phyloP scores from a whole-genome alignment of 2,797 vertebrate genomes.

The Lithobates pipiens region DNA sequence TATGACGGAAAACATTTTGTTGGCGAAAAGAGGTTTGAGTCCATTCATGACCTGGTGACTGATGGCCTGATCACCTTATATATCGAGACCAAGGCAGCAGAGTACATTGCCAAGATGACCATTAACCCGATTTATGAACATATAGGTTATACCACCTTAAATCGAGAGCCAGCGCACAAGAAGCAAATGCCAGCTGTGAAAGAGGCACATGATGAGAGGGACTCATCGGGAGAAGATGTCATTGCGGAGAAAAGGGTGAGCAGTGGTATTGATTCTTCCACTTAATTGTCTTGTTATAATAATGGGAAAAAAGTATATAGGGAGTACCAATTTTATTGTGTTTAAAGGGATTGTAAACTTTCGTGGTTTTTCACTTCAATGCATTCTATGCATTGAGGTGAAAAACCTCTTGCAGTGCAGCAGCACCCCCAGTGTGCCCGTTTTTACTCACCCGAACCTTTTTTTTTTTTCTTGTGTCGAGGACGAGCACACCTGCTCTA shows the following conservation, averaged over 20 bases:
- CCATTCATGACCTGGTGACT: constrained; percentile 91
- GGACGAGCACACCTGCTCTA: no score
- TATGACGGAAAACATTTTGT: constrained; percentile 99
- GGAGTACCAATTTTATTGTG: no score
- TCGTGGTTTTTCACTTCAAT: no score
- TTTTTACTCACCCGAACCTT: no score
- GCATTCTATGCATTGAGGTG: no score
- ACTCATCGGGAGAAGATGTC: constrained; percentile 81
- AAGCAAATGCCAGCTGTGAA: constrained; percentile 84
- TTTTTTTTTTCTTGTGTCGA: no score
- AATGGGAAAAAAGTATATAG: no score
- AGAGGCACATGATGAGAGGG: constrained; percentile 83
- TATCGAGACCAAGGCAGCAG: constrained; percentile 91
- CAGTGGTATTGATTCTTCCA: constrained; percentile 24
- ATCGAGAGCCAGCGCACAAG: constrained; percentile 91
- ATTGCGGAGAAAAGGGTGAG: constrained; percentile 93
- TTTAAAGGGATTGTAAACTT: no score
- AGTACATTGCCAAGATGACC: constrained; percentile 94
- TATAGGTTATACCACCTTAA: constrained; percentile 98
- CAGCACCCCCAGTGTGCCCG: no score
- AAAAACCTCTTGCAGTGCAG: no score
- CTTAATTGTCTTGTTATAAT: background rate
- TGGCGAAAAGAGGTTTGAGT: constrained; percentile 92
- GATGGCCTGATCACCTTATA: constrained; percentile 92
- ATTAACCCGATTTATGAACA: constrained; percentile 99